A percentile compares a stretch with the other conserved stretches of the same genome.
Evolutionary conservation across 2,113 vertebrate species (phyloP).

Genomic region (Paradoxurus hermaphroditus): DNA sequence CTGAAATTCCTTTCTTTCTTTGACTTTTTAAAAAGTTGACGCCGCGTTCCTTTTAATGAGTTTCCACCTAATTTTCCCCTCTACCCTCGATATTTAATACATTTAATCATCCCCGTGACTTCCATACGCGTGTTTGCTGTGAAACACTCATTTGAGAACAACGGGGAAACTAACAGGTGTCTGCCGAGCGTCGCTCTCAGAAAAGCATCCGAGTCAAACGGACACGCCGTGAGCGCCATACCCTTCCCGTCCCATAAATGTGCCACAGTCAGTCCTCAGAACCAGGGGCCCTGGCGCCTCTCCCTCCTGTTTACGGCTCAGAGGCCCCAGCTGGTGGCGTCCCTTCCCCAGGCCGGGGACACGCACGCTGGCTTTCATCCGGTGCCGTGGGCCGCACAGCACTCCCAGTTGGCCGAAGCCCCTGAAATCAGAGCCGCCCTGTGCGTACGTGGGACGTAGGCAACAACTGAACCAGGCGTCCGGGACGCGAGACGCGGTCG

Average conservation of each 20-base stretch:
- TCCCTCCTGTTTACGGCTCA: not conserved
- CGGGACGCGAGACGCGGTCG: fast-evolving
- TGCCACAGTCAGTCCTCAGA: not conserved
- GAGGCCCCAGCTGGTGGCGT: not conserved
- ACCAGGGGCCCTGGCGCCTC: not conserved
- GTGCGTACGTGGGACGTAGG: constrained; percentile 4
- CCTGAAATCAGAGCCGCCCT: constrained; percentile 53
- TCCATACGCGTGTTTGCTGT: not conserved
- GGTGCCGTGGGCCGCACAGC: not conserved
- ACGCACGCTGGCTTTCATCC: constrained; percentile 45
- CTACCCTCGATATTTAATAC: not conserved
- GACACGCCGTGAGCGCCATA: fast-evolving
- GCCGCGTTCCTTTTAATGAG: not conserved
- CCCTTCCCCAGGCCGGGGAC: not conserved
- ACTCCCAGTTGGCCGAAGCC: constrained; percentile 47
- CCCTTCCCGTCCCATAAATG: no score
- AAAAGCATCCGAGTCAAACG: not conserved
- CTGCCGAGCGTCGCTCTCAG: not conserved
- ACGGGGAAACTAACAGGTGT: not conserved
- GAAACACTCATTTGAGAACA: not conserved
- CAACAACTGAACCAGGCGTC: not conserved
- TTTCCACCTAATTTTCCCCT: not conserved
- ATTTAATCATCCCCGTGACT: not conserved
- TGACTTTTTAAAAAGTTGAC: not conserved
- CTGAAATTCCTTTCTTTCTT: not conserved